Evolutionary conservation across 2,888 invertebrate species (phyloP).

Genomic region (Elmis aenea): DNA sequence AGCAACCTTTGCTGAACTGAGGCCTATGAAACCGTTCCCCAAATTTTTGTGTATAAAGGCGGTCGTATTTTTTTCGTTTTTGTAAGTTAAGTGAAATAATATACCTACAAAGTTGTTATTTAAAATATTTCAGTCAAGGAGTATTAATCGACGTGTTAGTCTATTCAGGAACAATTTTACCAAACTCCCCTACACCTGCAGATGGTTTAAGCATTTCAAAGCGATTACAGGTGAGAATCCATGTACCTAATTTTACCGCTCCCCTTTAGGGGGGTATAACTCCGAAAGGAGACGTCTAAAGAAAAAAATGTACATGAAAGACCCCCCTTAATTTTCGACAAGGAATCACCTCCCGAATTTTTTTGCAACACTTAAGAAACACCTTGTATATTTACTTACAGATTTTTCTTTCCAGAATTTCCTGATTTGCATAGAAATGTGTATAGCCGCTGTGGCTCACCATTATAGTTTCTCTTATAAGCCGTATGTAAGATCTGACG

Average conservation of each 20-base stretch:
- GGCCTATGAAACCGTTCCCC: constrained; percentile 89
- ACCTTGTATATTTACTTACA: no score
- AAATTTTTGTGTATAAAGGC: constrained; percentile 97
- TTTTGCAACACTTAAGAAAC: no score
- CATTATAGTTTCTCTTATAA: constrained; percentile 94
- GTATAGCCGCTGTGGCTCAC: constrained; percentile 90
- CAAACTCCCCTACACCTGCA: constrained; percentile 66
- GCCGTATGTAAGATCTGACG: constrained; percentile 61
- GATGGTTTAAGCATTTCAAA: constrained; percentile 71
- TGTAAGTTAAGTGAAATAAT: constrained; percentile 62
- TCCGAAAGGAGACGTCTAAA: no score
- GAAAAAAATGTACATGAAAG: no score
- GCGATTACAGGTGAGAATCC: constrained; percentile 68
- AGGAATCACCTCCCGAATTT: no score
- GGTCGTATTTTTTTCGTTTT: constrained; percentile 96
- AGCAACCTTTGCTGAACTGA: constrained; percentile 79
- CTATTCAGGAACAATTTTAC: constrained; percentile 74
- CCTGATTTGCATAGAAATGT: constrained; percentile 96
- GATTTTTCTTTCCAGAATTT: constrained; percentile 67
- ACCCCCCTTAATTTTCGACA: no score
- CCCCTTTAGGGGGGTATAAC: no score
- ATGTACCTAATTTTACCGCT: no score
- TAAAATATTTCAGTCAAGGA: constrained; percentile 70
- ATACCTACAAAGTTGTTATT: constrained; percentile 4
- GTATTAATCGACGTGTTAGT: constrained; percentile 84